Base-by-base conservation (phyloP, 2,113 vertebrate species). In the Corythornis madagascariensis region DNA sequence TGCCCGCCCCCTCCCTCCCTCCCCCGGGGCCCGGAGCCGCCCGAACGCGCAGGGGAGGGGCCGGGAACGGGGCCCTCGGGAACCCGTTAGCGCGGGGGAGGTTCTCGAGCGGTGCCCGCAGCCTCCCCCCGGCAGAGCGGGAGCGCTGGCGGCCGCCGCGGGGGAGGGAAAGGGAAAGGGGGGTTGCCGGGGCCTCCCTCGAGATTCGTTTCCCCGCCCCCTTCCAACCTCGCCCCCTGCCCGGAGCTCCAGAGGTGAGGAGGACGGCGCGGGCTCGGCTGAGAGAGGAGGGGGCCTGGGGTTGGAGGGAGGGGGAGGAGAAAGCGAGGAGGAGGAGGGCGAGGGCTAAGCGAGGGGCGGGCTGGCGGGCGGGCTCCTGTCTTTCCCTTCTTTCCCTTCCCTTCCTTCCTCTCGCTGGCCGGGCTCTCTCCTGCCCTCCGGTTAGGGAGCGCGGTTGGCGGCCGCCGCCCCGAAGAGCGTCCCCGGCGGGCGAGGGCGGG, bases 231-330 rank as follows among this genome's bases (percentile, higher is more conserved):
- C 75, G 25, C 47, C 82, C 84, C 78, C 78, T 72, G 60, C 72
- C 66, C 47, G 84, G 90, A 78, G 72, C 45, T 25, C 11, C 65
- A 77, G 83, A 77, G 89, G 90, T 88, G 90, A 88, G 90, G 35
- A 55, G 47, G 78, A 78, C 78, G 40, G 47, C 13, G 10, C 72
- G 84, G 71, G 57, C 50, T 35, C 6, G 45, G 50, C 38, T 19
- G 77, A 16, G 24, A 48, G 45, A 33, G 90, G 59, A 83, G 53
- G 65, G 89, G 66, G 84, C 5, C 26, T 8, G 72, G 21, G 59
- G 65, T 59, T 78, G 84, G 33, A 25, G 66, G 40, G 72, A 67
- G 65, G 18, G 70, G 90, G 78, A 83, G 90, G 84, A 83, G 90
- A 78, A 67, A 78, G 25, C 5, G 35, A 50, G 47, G 25, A 52